Base-by-base conservation (phyloP, 1,140 invertebrate genomes). In the Leptonema lineaticorne region DNA sequence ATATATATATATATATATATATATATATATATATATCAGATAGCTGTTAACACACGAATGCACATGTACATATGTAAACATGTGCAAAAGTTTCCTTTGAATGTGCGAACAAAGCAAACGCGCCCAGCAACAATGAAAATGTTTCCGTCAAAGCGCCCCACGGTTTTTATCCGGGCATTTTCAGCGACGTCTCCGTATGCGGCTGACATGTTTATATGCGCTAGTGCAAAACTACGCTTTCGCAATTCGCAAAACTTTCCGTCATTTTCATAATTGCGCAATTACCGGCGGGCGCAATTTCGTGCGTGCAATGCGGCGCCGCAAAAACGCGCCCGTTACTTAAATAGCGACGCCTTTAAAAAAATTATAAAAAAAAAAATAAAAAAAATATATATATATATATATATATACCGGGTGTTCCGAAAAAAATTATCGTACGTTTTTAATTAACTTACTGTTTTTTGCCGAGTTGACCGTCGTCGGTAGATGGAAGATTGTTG, bases 261-360 rank as follows among this genome's bases (percentile, higher is more conserved):
- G 63, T 69, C 68, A 66, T 69, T 69, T 69, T 69, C 68, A 69
- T 69, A 66, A 69, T 69, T 69, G 68, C 68, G 62, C 66, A 69
- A 69, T 69, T 69, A n/a, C n/a, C n/a, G n/a, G n/a, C n/a, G n/a
- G n/a, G n/a, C n/a, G n/a, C n/a, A n/a, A n/a, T n/a, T n/a, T n/a
- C n/a, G n/a, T n/a, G n/a, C n/a, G n/a, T n/a, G n/a, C n/a, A n/a
- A n/a, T n/a, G 68, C 56, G 66, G 3, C 37, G 37, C 16, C 16
- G 11, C 9, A 16, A 9, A 41, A 41, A 11, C 37, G 37, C 11
- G 11, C 2, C 37, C 11, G 9, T 41, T 41, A 16, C 2, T 41
- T 4, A 41, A 41, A 41, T 14, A 9, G 16, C 37, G 37, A 11
- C 37, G 37, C 16, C 16, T 33, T 33, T 5, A 33, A 33, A 33